Conservation (phyloP, 2,797 vertebrate genomes). For the Buceros bicornis region DNA sequence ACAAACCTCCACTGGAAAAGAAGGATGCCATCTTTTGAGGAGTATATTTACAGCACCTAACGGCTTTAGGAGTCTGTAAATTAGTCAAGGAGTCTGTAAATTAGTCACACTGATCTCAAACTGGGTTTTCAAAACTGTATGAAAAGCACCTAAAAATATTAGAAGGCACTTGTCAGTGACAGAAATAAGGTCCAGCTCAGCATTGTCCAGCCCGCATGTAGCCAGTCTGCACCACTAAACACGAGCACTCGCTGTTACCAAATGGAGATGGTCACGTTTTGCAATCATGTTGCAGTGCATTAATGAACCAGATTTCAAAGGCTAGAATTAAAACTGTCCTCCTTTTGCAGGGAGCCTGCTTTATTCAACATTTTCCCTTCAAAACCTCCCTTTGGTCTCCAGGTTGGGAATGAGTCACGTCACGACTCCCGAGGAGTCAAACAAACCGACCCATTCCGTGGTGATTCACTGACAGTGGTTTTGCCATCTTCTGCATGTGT, state of each 20-base stretch:
- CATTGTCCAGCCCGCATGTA: neutral
- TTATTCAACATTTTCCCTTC: neutral
- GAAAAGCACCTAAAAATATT: neutral
- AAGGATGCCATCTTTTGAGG: neutral
- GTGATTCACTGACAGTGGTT: constrained; percentile 27
- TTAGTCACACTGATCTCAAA: neutral
- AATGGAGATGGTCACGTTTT: neutral
- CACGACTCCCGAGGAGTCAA: neutral
- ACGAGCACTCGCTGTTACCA: neutral
- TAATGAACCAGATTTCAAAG: neutral
- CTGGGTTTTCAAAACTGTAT: neutral
- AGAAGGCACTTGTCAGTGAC: neutral
- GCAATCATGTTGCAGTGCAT: neutral
- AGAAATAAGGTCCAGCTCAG: neutral
- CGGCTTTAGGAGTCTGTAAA: neutral
- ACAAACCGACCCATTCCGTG: neutral
- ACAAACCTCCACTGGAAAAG: constrained; percentile 2
- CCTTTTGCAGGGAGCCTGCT: neutral
- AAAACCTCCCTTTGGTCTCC: neutral
- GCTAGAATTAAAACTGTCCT: neutral
- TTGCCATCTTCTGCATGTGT: neutral
- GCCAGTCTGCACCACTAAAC: neutral
- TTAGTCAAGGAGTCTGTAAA: neutral
- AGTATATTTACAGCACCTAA: neutral
- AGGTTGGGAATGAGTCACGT: constrained; percentile 14